phyloP scores from a whole-genome alignment of 2,888 invertebrate species.

The Meiosimyza decipiens region DNA sequence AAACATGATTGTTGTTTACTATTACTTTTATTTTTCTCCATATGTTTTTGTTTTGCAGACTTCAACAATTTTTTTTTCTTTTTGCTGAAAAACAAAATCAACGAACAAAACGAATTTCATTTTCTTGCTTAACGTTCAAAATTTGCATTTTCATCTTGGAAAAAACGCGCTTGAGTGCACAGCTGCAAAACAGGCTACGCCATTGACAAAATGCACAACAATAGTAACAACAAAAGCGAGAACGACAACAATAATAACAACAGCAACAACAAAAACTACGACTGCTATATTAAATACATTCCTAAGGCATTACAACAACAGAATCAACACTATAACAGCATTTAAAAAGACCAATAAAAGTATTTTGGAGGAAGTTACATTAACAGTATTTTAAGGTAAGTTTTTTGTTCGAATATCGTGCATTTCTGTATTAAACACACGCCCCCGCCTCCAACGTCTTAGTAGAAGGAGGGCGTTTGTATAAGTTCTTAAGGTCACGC shows the following conservation, averaged over 20 bases:
- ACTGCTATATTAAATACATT: slow-evolving; percentile 11
- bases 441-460: too few species aligned
- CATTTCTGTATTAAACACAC: too few species aligned
- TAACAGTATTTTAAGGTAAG: too few species aligned
- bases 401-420: too few species aligned
- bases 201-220: slow-evolving; percentile 42
- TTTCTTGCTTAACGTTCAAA: slow-evolving; percentile 38
- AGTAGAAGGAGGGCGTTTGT: too few species aligned
- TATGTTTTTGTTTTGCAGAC: slow-evolving; percentile 51
- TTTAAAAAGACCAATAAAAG: slow-evolving; percentile 9
- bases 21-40: slow-evolving; percentile 35
- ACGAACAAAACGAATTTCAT: slow-evolving; percentile 24
- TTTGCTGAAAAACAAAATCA: background rate
- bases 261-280: slow-evolving; percentile 22
- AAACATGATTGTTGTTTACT: slow-evolving; percentile 9
- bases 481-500: background rate
- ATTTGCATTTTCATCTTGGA: slow-evolving; percentile 60
- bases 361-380: background rate
- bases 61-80: slow-evolving; percentile 12
- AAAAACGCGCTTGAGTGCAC: slow-evolving; percentile 51
- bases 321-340: slow-evolving; percentile 30
- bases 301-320: slow-evolving; percentile 28
- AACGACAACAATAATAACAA: too few species aligned
- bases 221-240: slow-evolving; percentile 26
- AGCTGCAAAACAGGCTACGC: slow-evolving; percentile 42